phyloP scores from a whole-genome alignment of 2,888 invertebrate genomes.

The Nysson spinosus region DNA sequence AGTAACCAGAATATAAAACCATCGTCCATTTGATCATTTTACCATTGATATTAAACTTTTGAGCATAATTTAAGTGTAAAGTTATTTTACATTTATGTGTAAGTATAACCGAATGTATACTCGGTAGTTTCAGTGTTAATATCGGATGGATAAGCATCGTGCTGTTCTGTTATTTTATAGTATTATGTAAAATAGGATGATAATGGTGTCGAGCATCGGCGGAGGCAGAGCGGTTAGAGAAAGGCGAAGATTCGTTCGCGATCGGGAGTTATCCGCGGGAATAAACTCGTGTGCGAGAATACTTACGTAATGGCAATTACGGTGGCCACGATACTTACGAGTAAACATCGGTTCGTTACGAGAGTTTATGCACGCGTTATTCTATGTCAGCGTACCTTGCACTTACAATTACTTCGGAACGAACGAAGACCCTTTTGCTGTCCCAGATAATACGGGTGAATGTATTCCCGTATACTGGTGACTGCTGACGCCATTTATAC shows the following conservation, averaged over 20 bases:
- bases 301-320: slow-evolving; percentile 64
- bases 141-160: too few species aligned
- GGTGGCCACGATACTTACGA: slow-evolving; percentile 55
- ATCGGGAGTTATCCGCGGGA: slow-evolving; percentile 20
- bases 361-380: slow-evolving; percentile 43
- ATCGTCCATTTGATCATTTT: too few species aligned
- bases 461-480: slow-evolving; percentile 19
- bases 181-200: too few species aligned
- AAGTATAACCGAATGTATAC: too few species aligned
- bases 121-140: too few species aligned
- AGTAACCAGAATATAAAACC: too few species aligned
- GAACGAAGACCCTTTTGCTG: slow-evolving; percentile 32
- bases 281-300: slow-evolving; percentile 32
- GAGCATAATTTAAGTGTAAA: too few species aligned
- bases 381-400: slow-evolving; percentile 41
- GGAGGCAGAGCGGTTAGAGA: too few species aligned
- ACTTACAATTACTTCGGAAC: slow-evolving; percentile 29
- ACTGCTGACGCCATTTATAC: slow-evolving; percentile 19
- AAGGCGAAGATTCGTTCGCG: slow-evolving; percentile 63
- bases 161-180: too few species aligned
- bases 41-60: too few species aligned
- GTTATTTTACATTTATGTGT: too few species aligned
- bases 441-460: slow-evolving; percentile 33
- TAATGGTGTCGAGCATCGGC: too few species aligned
- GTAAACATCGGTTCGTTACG: slow-evolving; percentile 58